Evolutionary conservation across 2,797 vertebrate genomes (phyloP), one percentile per base, ranked within the genome.

Genomic region (Parauchenoglanis ngamensis): DNA sequence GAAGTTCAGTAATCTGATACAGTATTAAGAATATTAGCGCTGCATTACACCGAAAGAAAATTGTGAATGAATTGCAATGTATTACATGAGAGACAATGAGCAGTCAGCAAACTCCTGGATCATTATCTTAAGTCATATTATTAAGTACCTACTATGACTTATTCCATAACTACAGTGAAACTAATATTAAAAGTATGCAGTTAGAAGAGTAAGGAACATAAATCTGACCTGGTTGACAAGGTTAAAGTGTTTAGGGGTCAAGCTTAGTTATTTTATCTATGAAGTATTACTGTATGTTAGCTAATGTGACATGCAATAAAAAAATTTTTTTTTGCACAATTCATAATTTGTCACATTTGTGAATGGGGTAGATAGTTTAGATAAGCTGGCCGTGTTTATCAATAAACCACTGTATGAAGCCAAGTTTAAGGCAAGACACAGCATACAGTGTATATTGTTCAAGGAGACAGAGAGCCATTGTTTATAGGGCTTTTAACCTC

Each of bases 401-500:
- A 89, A 61, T 85, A 7, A n/a, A 56, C 68, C 28, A 70, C 23
- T 89, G 75, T 57, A 25, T 85, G 59, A 15, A 54, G 57, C 35
- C 54, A 75, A 70, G 72, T 65, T 70, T 52, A 15, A 65, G 68
- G 75, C 76, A 77, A 87, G 82, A 73, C 65, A 17, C 44, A 23
- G 52, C 61, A 80, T 73, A 85, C 79, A 46, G 44, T 61, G 83
- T 81, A 15, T 86, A 85, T 89, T 88, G 85, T 90, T 61, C 70
- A 40, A 44, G 59, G 1, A 85, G 35, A 90, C 85, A 84, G 80
- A 87, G 85, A 49, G 52, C 40, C 72, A 90, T 88, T 90, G 82
- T 87, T 91, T 89, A 52, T 61, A 8, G 63, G 49, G 57, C 87
- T 59, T 81, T 87, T 85, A 86, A 87, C 84, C 88, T 90, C 67